These are phyloP conservation scores for Porites lobata DNA, from an alignment of 92 coral and sea anemone species.

Conservation along the genomic window DNA sequence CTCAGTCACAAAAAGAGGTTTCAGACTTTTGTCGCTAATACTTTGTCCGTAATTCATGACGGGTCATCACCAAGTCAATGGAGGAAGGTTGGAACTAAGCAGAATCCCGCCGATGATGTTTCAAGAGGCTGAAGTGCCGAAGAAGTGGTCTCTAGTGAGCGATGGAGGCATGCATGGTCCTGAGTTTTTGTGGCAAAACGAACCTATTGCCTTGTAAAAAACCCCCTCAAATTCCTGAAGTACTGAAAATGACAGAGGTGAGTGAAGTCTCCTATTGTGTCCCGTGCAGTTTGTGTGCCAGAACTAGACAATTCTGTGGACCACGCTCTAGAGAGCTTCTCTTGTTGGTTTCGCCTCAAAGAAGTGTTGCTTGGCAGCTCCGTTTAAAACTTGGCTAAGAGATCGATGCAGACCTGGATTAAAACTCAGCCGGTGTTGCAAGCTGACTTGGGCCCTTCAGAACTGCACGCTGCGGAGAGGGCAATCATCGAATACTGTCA, in stretches of 20 bases:
- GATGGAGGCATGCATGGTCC: slow-evolving; percentile 34
- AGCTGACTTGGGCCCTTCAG: too few species aligned
- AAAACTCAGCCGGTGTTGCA: too few species aligned
- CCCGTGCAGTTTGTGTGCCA: neutral
- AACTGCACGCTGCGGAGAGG: too few species aligned
- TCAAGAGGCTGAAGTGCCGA: slow-evolving; percentile 25
- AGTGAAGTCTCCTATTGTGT: neutral
- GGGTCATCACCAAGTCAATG: slow-evolving; percentile 29
- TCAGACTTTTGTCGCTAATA: slow-evolving; percentile 33
- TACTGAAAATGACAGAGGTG: slow-evolving; percentile 13
- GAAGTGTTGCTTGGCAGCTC: slow-evolving; percentile 27
- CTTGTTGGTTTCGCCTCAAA: slow-evolving; percentile 37
- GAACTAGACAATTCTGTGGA: slow-evolving; percentile 10
- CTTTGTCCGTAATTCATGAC: slow-evolving; percentile 21
- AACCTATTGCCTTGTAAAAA: slow-evolving; percentile 15
- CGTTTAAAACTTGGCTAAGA: slow-evolving; percentile 31
- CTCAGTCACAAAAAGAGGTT: slow-evolving; percentile 40
- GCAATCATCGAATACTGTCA: too few species aligned
- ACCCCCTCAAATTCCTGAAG: neutral
- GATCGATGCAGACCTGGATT: neutral
- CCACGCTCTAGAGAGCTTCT: slow-evolving; percentile 10
- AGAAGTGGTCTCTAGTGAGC: slow-evolving; percentile 15
- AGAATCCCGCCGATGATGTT: slow-evolving; percentile 38
- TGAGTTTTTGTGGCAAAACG: slow-evolving; percentile 22
- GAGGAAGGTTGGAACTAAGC: slow-evolving; percentile 38